These are phyloP conservation scores for Tragopan temminckii DNA, from an alignment of 2,797 vertebrate species.

Conservation along the genomic window DNA sequence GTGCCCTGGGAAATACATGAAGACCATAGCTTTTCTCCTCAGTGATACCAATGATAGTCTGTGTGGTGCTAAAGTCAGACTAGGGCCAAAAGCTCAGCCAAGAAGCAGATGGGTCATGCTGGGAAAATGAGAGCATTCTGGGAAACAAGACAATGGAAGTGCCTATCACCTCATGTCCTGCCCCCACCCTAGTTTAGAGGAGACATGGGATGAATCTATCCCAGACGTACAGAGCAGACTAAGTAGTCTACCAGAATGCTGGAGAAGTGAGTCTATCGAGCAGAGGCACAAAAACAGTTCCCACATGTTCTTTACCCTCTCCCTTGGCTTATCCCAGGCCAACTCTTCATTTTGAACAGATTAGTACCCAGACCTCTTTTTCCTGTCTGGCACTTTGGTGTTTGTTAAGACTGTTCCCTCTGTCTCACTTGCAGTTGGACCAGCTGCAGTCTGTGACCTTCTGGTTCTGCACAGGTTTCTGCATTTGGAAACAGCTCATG, in stretches of 20 bases:
- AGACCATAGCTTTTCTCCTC: background rate
- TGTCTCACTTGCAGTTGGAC: slow-evolving; percentile 28
- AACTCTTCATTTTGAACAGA: slow-evolving; percentile 44
- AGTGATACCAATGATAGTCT: background rate
- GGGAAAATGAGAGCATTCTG: background rate
- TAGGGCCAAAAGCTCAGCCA: background rate
- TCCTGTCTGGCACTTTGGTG: slow-evolving; percentile 57
- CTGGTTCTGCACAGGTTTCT: slow-evolving; percentile 65
- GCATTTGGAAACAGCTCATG: slow-evolving; percentile 42
- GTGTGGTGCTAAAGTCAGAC: background rate
- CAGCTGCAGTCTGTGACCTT: slow-evolving; percentile 69
- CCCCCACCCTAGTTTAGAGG: background rate
- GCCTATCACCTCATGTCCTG: background rate
- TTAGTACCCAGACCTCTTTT: slow-evolving; percentile 39
- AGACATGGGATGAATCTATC: background rate
- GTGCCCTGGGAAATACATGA: background rate
- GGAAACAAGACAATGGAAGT: background rate
- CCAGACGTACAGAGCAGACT: background rate
- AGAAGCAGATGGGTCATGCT: background rate
- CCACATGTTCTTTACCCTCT: slow-evolving; percentile 28
- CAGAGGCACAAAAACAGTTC: slow-evolving; percentile 1
- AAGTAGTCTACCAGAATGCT: slow-evolving; percentile 27
- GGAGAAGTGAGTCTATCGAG: background rate
- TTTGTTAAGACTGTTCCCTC: slow-evolving; percentile 1
- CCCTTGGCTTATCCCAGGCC: background rate